Percentiles rank a stretch among this genome's conserved stretches.
These are phyloP conservation scores for Uropetala carovei DNA, from an alignment of 2,888 invertebrate genomes.

Conservation along the genomic window DNA sequence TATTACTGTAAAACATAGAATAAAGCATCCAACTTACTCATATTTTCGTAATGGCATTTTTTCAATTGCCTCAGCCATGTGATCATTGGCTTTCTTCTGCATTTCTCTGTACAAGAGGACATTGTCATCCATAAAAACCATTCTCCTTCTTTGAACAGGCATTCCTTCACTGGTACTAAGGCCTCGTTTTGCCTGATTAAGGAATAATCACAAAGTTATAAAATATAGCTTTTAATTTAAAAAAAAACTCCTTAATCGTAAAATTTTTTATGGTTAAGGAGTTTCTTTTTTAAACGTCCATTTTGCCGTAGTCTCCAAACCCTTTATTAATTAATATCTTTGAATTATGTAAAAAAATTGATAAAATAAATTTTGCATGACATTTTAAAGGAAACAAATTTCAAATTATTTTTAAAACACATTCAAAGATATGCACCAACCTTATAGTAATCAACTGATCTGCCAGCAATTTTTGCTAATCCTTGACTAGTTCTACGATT, in stretches of 20 bases:
- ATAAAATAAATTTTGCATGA: not conserved
- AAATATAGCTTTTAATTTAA: not conserved
- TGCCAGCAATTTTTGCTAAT: conserved; percentile 27
- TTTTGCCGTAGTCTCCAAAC: no score
- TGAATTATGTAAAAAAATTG: not conserved
- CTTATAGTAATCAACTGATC: conserved; percentile 33
- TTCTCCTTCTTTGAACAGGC: conserved; percentile 73
- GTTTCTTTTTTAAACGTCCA: no score
- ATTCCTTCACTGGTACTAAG: conserved; percentile 51
- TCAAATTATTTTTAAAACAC: not conserved
- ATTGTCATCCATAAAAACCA: conserved; percentile 84
- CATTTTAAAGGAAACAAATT: not conserved
- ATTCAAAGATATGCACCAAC: not conserved
- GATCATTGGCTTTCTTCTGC: conserved; percentile 83
- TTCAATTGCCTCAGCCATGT: conserved; percentile 88
- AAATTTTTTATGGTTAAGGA: not conserved
- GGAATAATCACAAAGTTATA: not conserved
- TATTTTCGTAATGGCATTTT: conserved; percentile 90
- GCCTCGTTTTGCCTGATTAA: conserved; percentile 42
- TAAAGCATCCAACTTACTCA: conserved; percentile 77
- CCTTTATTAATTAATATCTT: no score
- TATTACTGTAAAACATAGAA: not conserved
- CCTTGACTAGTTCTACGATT: conserved; percentile 65
- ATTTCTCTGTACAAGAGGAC: conserved; percentile 81
- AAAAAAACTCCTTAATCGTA: not conserved